Conservation (phyloP, 2,797 vertebrate species). For the Sarcophilus harrisii region DNA sequence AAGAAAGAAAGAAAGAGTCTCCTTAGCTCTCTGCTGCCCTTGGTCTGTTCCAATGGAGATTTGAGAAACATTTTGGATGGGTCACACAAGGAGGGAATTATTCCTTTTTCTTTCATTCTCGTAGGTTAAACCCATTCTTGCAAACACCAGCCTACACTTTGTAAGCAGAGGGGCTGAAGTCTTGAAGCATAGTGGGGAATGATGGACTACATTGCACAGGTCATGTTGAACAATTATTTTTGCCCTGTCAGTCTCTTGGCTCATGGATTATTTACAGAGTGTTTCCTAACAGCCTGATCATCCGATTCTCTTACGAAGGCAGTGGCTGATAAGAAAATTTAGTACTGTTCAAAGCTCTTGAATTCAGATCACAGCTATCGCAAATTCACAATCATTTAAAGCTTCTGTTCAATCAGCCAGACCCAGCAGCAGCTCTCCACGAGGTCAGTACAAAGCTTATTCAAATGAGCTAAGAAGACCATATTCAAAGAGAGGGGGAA, state of each 20-base stretch:
- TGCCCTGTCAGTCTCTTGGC: slow-evolving; percentile 71
- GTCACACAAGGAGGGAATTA: background rate
- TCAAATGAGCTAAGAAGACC: background rate
- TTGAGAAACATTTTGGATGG: background rate
- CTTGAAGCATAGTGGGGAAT: slow-evolving; percentile 50
- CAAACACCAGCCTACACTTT: slow-evolving; percentile 15
- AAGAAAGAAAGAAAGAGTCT: background rate
- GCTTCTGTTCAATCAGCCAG: background rate
- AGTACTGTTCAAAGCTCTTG: slow-evolving; percentile 20
- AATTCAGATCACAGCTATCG: slow-evolving; percentile 39
- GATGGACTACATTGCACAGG: slow-evolving; percentile 65
- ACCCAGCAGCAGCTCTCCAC: background rate
- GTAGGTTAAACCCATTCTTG: background rate
- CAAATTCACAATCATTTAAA: background rate
- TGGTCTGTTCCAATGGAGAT: background rate
- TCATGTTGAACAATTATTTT: slow-evolving; percentile 74
- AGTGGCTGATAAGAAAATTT: slow-evolving; percentile 60
- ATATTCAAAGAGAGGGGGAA: rapidly evolving
- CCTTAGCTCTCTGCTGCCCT: background rate
- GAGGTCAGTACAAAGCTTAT: background rate
- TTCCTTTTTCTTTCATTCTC: background rate
- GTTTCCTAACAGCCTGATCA: slow-evolving; percentile 56
- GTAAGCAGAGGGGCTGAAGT: slow-evolving; percentile 47
- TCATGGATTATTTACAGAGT: slow-evolving; percentile 79
- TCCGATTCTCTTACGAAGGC: slow-evolving; percentile 60